A percentile compares a stretch with the other conserved stretches of the same genome.
Conservation (phyloP, 1,140 invertebrate genomes). For the Heterodera schachtii region DNA sequence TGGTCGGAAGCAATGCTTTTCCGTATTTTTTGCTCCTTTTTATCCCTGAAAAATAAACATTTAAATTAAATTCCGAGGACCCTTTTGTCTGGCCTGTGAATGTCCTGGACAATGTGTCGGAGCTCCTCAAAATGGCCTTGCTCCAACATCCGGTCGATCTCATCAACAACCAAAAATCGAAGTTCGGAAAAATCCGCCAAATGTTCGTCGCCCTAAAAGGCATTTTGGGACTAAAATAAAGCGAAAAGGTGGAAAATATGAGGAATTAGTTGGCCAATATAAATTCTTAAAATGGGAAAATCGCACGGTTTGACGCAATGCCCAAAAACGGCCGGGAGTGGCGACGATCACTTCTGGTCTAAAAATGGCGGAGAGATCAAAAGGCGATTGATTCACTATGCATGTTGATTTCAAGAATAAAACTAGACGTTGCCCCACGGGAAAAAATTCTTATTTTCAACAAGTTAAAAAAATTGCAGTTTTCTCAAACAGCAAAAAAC, state of each 20-base stretch:
- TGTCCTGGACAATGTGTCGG: constrained; percentile 76
- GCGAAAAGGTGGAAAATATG: no score
- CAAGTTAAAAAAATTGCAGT: no score
- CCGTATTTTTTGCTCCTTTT: constrained; percentile 42
- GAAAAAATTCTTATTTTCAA: no score
- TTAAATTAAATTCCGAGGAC: background rate
- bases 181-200: constrained; percentile 65
- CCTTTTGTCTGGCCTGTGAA: constrained; percentile 73
- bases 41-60: constrained; percentile 42
- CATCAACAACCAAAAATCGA: constrained; percentile 88
- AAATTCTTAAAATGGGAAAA: background rate
- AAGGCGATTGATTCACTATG: no score
- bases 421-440: no score
- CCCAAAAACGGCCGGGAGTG: constrained; percentile 92
- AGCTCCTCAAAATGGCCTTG: constrained; percentile 93
- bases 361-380: background rate
- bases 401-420: no score
- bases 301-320: constrained; percentile 70
- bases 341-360: constrained; percentile 89
- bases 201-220: constrained; percentile 59
- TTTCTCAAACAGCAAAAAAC: no score
- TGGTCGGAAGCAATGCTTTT: background rate
- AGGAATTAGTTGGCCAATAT: no score
- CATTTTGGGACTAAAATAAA: background rate
- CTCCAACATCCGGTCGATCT: constrained; percentile 97